phyloP scores from a whole-genome alignment of 2,113 vertebrate species.

The Sander lucioperca region DNA sequence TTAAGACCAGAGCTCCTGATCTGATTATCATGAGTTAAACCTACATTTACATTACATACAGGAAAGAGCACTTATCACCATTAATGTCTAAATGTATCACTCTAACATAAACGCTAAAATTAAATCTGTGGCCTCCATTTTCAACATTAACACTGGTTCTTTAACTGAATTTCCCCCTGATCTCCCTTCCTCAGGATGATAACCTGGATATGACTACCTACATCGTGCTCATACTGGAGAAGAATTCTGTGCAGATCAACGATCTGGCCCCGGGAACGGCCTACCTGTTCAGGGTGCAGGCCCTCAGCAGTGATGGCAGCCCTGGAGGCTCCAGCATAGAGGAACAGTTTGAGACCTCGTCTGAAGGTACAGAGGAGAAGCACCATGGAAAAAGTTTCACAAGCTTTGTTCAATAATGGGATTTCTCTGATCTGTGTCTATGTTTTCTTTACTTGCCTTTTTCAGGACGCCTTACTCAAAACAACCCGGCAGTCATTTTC shows the following conservation, averaged over 20 bases:
- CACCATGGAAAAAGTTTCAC: not conserved
- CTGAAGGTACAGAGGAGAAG: conserved; percentile 62
- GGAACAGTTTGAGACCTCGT: conserved; percentile 90
- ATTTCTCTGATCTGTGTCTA: not conserved
- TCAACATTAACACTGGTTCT: not conserved
- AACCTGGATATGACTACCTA: conserved; percentile 89
- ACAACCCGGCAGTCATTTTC: conserved; percentile 80
- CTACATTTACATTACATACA: not conserved
- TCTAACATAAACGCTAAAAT: not conserved
- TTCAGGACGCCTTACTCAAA: conserved; percentile 56
- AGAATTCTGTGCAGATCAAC: conserved; percentile 85
- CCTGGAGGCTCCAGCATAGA: conserved; percentile 85
- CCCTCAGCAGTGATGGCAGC: conserved; percentile 84
- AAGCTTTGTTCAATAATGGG: not conserved
- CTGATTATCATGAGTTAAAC: not conserved
- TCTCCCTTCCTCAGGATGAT: conserved; percentile 69
- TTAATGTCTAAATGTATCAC: not conserved
- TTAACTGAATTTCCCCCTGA: not conserved
- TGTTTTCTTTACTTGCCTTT: conserved; percentile 4
- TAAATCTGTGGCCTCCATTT: not conserved
- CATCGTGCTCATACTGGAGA: conserved; percentile 89
- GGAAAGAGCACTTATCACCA: not conserved
- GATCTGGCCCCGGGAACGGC: conserved; percentile 87
- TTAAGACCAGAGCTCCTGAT: not conserved
- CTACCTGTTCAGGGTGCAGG: conserved; percentile 93